phyloP scores from a whole-genome alignment of 2,888 invertebrate species.

The Chirona hameri region DNA sequence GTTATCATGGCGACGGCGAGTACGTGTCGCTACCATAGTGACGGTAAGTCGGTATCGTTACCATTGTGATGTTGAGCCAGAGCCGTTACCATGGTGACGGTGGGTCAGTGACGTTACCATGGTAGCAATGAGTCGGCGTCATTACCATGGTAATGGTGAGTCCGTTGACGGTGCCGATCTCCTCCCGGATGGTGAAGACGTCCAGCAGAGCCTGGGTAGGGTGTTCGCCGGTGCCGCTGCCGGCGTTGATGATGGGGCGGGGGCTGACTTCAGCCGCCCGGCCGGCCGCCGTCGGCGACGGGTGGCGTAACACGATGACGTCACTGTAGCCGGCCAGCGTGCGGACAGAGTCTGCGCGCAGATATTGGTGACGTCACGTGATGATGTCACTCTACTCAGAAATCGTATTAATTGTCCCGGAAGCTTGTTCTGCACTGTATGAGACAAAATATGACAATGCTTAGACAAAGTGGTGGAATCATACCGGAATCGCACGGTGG shows the following conservation, averaged over 20 bases:
- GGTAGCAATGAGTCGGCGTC: neutral
- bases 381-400: slow-evolving; percentile 1
- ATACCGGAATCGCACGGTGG: too few species aligned
- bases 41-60: too few species aligned
- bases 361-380: neutral
- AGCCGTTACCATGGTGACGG: too few species aligned
- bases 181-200: slow-evolving; percentile 96
- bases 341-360: slow-evolving; percentile 47
- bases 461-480: too few species aligned
- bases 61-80: too few species aligned
- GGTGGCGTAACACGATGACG: slow-evolving; percentile 90
- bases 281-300: slow-evolving; percentile 58
- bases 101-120: too few species aligned
- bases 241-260: slow-evolving; percentile 95
- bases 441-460: too few species aligned
- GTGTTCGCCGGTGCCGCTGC: slow-evolving; percentile 95
- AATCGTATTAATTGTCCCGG: too few species aligned
- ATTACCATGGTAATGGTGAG: slow-evolving; percentile 86
- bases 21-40: too few species aligned
- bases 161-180: slow-evolving; percentile 97
- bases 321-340: slow-evolving; percentile 87
- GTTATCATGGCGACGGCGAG: too few species aligned
- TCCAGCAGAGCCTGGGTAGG: slow-evolving; percentile 97
- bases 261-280: slow-evolving; percentile 75
- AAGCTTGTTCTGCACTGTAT: too few species aligned